phyloP scores from a whole-genome alignment of 2,113 vertebrate genomes.

The Calonectris borealis region DNA sequence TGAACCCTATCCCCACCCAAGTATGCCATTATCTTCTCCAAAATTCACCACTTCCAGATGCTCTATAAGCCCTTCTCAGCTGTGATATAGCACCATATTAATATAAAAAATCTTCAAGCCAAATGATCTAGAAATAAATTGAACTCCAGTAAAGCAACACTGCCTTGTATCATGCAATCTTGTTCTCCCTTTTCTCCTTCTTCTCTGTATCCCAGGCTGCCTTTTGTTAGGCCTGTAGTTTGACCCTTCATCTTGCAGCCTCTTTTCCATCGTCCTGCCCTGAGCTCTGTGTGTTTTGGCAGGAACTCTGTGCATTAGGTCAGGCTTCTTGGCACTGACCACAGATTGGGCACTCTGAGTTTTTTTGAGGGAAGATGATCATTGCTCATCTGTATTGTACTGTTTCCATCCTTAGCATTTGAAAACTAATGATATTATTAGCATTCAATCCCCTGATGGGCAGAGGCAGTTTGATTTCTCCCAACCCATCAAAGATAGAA shows the following conservation, averaged over 20 bases:
- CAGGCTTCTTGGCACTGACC: background rate
- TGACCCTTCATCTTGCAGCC: background rate
- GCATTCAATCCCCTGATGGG: background rate
- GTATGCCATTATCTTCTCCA: background rate
- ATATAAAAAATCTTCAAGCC: background rate
- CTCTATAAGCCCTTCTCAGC: background rate
- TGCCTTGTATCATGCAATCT: background rate
- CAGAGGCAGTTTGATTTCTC: background rate
- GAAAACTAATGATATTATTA: background rate
- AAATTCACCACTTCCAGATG: background rate
- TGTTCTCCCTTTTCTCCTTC: background rate
- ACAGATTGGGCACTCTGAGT: background rate
- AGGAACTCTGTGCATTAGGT: background rate
- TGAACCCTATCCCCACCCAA: background rate
- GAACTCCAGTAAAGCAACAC: background rate
- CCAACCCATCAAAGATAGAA: background rate
- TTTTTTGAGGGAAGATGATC: background rate
- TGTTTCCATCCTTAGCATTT: background rate
- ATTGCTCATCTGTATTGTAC: background rate
- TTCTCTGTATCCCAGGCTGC: background rate
- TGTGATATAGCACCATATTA: background rate
- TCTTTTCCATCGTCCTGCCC: rapidly evolving
- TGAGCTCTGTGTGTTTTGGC: background rate
- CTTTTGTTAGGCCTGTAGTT: background rate
- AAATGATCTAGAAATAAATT: background rate